These are phyloP conservation scores for Hydraecia micacea DNA, from an alignment of 2,888 invertebrate genomes.

Conservation along the genomic window DNA sequence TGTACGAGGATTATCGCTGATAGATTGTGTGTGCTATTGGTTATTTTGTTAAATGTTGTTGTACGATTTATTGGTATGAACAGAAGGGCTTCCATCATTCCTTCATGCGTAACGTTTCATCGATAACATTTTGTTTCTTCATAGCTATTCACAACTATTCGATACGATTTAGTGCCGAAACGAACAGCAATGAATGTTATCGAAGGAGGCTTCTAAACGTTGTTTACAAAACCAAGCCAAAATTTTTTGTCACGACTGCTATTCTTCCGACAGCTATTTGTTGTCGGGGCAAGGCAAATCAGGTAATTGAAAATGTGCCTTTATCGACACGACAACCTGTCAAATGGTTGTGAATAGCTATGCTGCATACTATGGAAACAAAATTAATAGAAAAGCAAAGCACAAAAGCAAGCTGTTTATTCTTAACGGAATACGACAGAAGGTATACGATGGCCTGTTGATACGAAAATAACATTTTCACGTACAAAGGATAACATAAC, in stretches of 20 bases:
- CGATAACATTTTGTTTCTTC: neutral
- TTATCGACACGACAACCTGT: neutral
- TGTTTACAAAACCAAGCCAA: neutral
- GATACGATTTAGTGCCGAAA: neutral
- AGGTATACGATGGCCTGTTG: neutral
- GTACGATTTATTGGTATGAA: neutral
- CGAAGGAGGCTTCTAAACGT: neutral
- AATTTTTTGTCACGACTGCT: neutral
- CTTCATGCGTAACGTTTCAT: neutral
- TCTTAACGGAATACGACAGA: neutral
- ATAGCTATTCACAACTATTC: neutral
- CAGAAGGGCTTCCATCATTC: neutral
- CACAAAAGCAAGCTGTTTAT: too few species aligned
- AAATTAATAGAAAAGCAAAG: neutral
- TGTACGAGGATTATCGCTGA: slow-evolving; percentile 47
- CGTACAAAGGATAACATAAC: slow-evolving; percentile 16
- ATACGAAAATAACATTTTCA: slow-evolving; percentile 7
- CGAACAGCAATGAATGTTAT: neutral
- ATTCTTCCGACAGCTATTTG: neutral
- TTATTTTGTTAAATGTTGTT: slow-evolving; percentile 5
- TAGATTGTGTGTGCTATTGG: slow-evolving; percentile 36
- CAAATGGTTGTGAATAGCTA: neutral
- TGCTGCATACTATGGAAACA: neutral
- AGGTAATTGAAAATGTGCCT: neutral
- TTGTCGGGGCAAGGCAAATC: neutral